phyloP scores from a whole-genome alignment of 2,113 vertebrate species.

The Etheostoma cragini region DNA sequence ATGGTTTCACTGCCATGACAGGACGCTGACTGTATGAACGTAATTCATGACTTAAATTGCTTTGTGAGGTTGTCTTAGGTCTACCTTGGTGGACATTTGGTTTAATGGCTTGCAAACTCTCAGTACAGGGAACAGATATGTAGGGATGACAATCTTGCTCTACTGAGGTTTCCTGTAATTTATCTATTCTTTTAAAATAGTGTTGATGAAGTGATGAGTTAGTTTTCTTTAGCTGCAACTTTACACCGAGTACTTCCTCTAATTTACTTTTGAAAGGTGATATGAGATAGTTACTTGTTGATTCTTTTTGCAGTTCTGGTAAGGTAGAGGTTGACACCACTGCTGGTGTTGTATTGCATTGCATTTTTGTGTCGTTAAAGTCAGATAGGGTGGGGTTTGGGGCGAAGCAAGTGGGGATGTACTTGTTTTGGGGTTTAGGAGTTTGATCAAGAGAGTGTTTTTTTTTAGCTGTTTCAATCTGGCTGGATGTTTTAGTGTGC shows the following conservation, averaged over 20 bases:
- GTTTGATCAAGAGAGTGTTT: conserved; percentile 21
- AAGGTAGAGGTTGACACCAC: background rate
- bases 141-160: conserved; percentile 1
- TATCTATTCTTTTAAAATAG: conserved; percentile 1
- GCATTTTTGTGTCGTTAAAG: conserved; percentile 9
- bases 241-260: conserved; percentile 30
- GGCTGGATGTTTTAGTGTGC: background rate
- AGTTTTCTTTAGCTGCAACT: conserved; percentile 23
- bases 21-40: conserved; percentile 34
- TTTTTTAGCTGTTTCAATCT: conserved; percentile 2
- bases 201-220: background rate
- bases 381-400: conserved; percentile 4
- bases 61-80: conserved; percentile 15
- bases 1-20: conserved; percentile 64
- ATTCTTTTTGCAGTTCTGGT: conserved; percentile 10
- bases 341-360: background rate
- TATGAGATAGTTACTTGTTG: background rate
- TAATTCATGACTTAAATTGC: conserved; percentile 17
- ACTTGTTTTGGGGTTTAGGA: background rate
- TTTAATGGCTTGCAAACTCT: conserved; percentile 21
- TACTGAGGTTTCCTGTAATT: background rate
- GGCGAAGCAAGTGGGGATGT: background rate
- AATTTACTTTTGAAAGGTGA: conserved; percentile 34
- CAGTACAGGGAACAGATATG: background rate
- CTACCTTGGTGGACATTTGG: conserved; percentile 13